phyloP scores from a whole-genome alignment of 2,113 vertebrate species.

The Sander lucioperca region DNA sequence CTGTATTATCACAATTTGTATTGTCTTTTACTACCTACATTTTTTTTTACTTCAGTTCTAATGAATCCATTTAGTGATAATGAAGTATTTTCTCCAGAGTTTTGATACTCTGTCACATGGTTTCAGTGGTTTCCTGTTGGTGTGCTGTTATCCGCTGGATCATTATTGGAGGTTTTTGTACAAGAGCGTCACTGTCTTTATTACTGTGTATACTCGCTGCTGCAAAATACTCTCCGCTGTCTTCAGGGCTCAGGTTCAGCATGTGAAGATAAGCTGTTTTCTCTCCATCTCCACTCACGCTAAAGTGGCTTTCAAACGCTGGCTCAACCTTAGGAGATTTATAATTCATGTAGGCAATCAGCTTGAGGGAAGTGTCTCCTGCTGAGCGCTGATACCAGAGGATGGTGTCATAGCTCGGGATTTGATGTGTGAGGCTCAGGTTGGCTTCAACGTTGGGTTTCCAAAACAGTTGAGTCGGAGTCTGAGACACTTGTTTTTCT shows the following conservation, averaged over 20 bases:
- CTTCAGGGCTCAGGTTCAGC: constrained; percentile 27
- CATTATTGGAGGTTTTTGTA: constrained; percentile 58
- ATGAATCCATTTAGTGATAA: too few species aligned
- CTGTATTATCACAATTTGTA: background rate
- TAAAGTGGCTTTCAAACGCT: constrained; percentile 27
- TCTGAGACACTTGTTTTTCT: constrained; percentile 58
- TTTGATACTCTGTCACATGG: background rate
- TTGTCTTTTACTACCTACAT: background rate
- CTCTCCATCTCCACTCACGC: constrained; percentile 64
- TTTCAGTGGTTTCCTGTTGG: constrained; percentile 42
- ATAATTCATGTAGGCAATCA: constrained; percentile 51
- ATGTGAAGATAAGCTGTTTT: constrained; percentile 54
- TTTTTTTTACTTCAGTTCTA: background rate
- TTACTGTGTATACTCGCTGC: constrained; percentile 70
- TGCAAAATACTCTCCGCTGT: constrained; percentile 74
- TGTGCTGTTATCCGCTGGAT: constrained; percentile 1
- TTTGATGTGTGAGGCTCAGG: constrained; percentile 45
- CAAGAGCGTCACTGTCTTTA: constrained; percentile 22
- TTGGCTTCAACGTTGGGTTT: constrained; percentile 2
- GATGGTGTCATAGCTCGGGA: constrained; percentile 49
- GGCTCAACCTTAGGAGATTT: background rate
- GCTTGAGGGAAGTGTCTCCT: constrained; percentile 41
- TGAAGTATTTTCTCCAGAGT: background rate
- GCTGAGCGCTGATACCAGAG: constrained; percentile 71
- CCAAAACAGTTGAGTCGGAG: constrained; percentile 39